These are phyloP conservation scores for Pyrochroa serraticornis DNA, from an alignment of 2,888 invertebrate species.

Conservation along the genomic window DNA sequence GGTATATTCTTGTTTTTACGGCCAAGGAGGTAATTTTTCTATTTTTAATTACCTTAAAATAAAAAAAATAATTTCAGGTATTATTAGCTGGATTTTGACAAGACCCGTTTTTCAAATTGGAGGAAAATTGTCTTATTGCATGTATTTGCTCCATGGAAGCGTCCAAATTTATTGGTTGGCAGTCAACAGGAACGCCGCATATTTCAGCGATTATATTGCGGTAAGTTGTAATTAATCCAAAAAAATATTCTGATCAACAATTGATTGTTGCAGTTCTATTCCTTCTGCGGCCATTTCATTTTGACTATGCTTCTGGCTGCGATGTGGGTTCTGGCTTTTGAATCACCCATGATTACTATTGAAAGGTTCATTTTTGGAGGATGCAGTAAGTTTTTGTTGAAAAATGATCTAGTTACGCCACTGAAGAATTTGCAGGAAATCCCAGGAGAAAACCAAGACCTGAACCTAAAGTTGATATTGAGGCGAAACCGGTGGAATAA, in stretches of 20 bases:
- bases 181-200: slow-evolving; percentile 34
- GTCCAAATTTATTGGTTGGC: slow-evolving; percentile 43
- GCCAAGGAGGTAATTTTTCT: slow-evolving; percentile 7
- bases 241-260: no score
- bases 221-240: no score
- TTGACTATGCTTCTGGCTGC: slow-evolving; percentile 53
- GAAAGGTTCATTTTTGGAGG: slow-evolving; percentile 47
- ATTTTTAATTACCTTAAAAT: no score
- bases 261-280: slow-evolving; percentile 49
- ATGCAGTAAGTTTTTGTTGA: not conserved
- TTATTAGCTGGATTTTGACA: slow-evolving; percentile 62
- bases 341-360: slow-evolving; percentile 58
- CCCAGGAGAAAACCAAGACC: no score
- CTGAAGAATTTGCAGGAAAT: no score
- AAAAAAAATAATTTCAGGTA: slow-evolving; percentile 52
- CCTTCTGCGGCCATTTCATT: slow-evolving; percentile 58
- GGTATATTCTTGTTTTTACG: slow-evolving; percentile 23
- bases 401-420: no score
- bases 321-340: slow-evolving; percentile 58
- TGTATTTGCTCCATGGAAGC: slow-evolving; percentile 62
- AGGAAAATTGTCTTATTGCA: slow-evolving; percentile 62
- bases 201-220: slow-evolving; percentile 41
- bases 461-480: no score
- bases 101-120: slow-evolving; percentile 61
- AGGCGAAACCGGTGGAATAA: not conserved